Conservation (phyloP, 2,888 invertebrate genomes). For the Caradrina kadenii region DNA sequence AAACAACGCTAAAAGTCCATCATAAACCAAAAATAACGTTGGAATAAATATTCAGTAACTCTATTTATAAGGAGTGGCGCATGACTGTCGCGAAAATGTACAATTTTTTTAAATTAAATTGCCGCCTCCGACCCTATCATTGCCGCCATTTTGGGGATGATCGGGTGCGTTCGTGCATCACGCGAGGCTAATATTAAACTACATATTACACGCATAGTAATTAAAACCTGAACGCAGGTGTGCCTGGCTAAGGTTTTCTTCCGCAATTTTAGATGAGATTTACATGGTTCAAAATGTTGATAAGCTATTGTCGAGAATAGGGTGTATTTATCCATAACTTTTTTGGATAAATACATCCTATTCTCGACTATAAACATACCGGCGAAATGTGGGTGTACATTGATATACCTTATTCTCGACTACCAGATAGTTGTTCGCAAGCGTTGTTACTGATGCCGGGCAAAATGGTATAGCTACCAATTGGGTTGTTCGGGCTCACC, state of each 20-base stretch:
- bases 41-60: conserved; percentile 24
- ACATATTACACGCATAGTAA: conserved; percentile 51
- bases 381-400: too few relatives aligned
- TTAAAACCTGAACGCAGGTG: conserved; percentile 41
- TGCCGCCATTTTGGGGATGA: conserved; percentile 52
- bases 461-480: too few relatives aligned
- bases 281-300: conserved; percentile 4
- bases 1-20: conserved; percentile 13
- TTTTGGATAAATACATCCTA: too few relatives aligned
- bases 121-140: conserved; percentile 47
- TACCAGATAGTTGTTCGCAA: too few relatives aligned
- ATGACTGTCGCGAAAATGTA: conserved; percentile 54
- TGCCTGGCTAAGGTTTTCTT: conserved; percentile 25
- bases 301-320: background rate
- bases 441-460: too few relatives aligned
- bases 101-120: conserved; percentile 52
- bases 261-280: conserved; percentile 30
- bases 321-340: too few relatives aligned
- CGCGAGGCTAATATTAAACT: conserved; percentile 54
- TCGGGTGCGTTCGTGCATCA: conserved; percentile 57
- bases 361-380: too few relatives aligned
- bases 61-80: conserved; percentile 51
- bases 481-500: too few relatives aligned
- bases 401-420: too few relatives aligned
- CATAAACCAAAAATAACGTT: conserved; percentile 9